Evolutionary conservation across 2,113 vertebrate species (phyloP), one percentile per base, ranked within the genome.

Genomic region (Lycaon pictus): DNA sequence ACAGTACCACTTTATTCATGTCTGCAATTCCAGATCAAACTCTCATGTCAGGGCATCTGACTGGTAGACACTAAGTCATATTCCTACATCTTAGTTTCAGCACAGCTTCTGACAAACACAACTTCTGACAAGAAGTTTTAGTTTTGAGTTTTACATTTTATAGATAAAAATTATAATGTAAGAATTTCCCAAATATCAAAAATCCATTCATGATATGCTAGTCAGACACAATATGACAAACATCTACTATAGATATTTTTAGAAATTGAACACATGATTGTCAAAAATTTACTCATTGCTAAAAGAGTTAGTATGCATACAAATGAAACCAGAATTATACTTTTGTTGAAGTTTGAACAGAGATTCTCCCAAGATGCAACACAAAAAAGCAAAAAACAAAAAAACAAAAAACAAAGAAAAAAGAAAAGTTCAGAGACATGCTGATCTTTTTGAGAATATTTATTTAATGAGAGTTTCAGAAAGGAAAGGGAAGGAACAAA

Each of bases 11-110:
- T 60, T 90, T 95, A 79, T 86, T 35, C 20, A 88, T 58, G 23
- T 71, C 85, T 95, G 87, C 72, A 95, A 84, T 95, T 97, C 35
- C 71, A 60, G 89, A 96, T 93, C 77, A 93, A 96, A 81, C 35
- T 86, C 20, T 96, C 27, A 62, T 92, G 27, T 95, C 48, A 67
- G 32, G 77, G 37, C 35, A 92, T 84, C 56, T 89, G n/a, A 80
- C 65, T 90, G 71, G 10, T 69, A 93, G 71, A 87, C 81, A 8
- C 10, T 91, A 96, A 87, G 15, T 89, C 51, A 88, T 93, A 91
- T 80, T 84, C 8, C 22, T 88, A 77, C 13, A 58, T 76, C 53
- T 80, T 92, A 83, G 55, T 96, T 96, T 92, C 84, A 96, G 58
- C 20, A 95, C 9, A 92, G 25, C 43, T 43, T 43, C 6, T 43